Evolutionary conservation across 64 coral and sea anemone genomes (phyloP).

Genomic region (Stylophora pistillata): DNA sequence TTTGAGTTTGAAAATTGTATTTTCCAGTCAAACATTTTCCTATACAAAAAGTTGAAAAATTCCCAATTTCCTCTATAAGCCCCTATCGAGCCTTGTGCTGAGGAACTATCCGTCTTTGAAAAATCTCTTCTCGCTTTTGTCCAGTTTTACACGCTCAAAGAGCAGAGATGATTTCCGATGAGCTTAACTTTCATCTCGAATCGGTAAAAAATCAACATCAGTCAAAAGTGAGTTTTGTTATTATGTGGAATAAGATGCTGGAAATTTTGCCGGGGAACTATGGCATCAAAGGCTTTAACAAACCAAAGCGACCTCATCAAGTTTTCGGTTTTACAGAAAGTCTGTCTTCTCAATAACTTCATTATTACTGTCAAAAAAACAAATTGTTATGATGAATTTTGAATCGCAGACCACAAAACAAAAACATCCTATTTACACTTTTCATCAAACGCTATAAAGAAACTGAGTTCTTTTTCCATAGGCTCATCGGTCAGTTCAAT

Average conservation of each 20-base stretch:
- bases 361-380: neutral
- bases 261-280: neutral
- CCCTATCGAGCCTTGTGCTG: neutral
- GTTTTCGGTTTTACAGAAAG: neutral
- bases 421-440: neutral
- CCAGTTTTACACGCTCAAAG: neutral
- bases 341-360: neutral
- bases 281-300: neutral
- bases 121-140: neutral
- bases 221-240: neutral
- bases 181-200: neutral
- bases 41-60: neutral
- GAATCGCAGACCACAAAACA: neutral
- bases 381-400: neutral
- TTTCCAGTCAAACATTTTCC: neutral
- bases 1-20: neutral
- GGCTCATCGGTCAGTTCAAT: neutral
- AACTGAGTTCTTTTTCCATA: neutral
- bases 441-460: neutral
- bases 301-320: neutral
- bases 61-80: neutral
- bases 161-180: neutral
- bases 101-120: neutral
- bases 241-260: neutral
- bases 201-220: slow-evolving; percentile 5